Evolutionary conservation across 1,140 invertebrate genomes (phyloP).

Genomic region (Drosophila fuyamai): DNA sequence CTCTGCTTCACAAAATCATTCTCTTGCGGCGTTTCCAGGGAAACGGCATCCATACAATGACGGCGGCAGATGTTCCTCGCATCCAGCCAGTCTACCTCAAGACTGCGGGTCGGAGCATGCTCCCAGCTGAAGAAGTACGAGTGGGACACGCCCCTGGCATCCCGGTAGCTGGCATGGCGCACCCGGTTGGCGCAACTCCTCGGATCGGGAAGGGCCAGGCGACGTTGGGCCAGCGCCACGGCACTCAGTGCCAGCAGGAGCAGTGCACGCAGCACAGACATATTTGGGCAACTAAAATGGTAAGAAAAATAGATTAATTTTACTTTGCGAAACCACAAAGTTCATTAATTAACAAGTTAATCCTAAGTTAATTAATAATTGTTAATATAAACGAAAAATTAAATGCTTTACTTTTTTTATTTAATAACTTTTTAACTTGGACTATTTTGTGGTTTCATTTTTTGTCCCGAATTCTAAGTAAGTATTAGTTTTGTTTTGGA

Average conservation of each 20-base stretch:
- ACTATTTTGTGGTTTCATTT: too few relatives aligned
- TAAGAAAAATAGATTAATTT: not conserved
- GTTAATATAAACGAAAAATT: too few relatives aligned
- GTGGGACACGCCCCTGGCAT: constrained; percentile 93
- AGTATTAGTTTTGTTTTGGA: too few relatives aligned
- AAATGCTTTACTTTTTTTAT: too few relatives aligned
- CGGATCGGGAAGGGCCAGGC: constrained; percentile 94
- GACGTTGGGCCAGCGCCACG: constrained; percentile 90
- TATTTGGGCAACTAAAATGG: constrained; percentile 28
- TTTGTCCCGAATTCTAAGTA: too few relatives aligned
- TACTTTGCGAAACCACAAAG: not conserved
- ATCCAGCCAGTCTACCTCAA: constrained; percentile 96
- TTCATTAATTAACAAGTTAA: too few relatives aligned
- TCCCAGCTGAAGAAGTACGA: constrained; percentile 98
- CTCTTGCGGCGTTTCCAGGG: constrained; percentile 94
- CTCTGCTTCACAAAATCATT: constrained; percentile 96
- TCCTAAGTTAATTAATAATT: too few relatives aligned
- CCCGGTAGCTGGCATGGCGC: constrained; percentile 93
- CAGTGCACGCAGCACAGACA: constrained; percentile 82
- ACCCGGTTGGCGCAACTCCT: constrained; percentile 94
- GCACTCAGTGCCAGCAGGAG: constrained; percentile 88
- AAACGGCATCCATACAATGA: constrained; percentile 97
- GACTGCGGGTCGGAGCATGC: constrained; percentile 91
- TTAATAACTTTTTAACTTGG: too few relatives aligned
- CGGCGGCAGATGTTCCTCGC: constrained; percentile 95